These are phyloP conservation scores for Plebejus melissa DNA, from an alignment of 2,888 invertebrate species.

Conservation along the genomic window DNA sequence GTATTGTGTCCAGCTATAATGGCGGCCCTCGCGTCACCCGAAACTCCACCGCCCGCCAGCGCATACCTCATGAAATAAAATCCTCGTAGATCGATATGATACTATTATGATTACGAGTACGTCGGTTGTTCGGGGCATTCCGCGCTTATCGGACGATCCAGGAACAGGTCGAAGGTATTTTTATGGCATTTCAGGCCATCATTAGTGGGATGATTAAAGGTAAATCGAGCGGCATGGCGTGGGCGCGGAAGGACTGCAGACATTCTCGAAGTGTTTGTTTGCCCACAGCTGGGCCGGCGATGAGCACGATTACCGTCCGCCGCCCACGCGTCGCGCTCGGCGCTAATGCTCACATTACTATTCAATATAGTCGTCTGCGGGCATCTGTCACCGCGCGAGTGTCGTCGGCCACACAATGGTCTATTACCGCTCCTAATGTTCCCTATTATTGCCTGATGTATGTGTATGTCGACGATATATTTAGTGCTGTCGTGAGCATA, in stretches of 20 bases:
- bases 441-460: neutral
- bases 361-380: neutral
- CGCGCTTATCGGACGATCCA: neutral
- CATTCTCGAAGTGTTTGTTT: neutral
- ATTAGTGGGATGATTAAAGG: neutral
- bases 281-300: neutral
- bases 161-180: neutral
- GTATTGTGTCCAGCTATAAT: neutral
- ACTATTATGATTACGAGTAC: neutral
- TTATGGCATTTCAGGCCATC: neutral
- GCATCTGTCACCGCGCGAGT: conserved; percentile 2
- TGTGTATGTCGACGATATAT: neutral
- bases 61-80: neutral
- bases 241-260: neutral
- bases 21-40: neutral
- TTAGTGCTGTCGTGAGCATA: neutral
- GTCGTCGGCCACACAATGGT: neutral
- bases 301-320: neutral
- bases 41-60: neutral
- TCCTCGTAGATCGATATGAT: neutral
- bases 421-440: neutral
- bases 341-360: neutral
- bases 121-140: neutral
- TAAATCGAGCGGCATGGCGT: neutral
- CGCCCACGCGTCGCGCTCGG: neutral